These are phyloP conservation scores for Acomys russatus DNA, from an alignment of 2,797 vertebrate genomes.

Conservation along the genomic window DNA sequence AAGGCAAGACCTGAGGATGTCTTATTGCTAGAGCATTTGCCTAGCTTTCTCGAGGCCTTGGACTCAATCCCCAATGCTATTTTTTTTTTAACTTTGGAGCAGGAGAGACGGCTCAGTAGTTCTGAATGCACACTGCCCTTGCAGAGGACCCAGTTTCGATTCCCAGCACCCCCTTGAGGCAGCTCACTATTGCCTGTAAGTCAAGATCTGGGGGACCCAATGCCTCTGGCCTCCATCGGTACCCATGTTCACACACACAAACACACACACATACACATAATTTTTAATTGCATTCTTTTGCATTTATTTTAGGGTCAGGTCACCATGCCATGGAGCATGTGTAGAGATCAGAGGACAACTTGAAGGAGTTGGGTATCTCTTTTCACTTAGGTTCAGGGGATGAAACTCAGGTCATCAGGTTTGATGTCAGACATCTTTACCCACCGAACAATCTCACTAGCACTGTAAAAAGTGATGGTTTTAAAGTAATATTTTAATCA, in stretches of 20 bases:
- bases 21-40: neutral
- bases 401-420: neutral
- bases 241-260: neutral
- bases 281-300: neutral
- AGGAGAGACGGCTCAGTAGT: neutral
- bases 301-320: neutral
- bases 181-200: neutral
- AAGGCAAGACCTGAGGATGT: neutral
- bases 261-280: neutral
- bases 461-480: neutral
- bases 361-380: too few relatives aligned
- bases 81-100: neutral
- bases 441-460: neutral
- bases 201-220: neutral
- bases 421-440: neutral
- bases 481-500: constrained; percentile 41
- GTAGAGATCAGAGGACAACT: neutral
- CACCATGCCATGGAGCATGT: neutral
- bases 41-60: neutral
- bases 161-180: neutral
- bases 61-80: neutral
- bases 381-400: neutral
- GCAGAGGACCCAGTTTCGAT: neutral
- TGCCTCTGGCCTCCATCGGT: neutral
- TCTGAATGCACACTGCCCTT: neutral